A percentile compares a stretch with the other conserved stretches of the same genome.
phyloP scores from a whole-genome alignment of 2,888 invertebrate species.

The Actias luna region DNA sequence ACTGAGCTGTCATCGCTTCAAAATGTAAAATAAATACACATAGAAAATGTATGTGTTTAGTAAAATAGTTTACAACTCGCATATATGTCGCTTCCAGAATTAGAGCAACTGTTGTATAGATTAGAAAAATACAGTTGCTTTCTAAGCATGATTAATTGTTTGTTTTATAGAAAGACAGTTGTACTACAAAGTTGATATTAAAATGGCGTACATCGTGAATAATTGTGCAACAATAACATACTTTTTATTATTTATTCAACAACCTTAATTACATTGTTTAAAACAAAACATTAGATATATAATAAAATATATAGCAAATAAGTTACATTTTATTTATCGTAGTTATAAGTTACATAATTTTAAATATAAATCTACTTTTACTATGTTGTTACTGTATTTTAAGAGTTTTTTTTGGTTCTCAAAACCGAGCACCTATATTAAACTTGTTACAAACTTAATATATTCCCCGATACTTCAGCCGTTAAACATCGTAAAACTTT shows the following conservation, averaged over 20 bases:
- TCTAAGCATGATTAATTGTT: constrained; percentile 45
- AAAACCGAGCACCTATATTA: constrained; percentile 39
- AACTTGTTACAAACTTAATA: constrained; percentile 49
- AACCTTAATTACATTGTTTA: too few relatives aligned
- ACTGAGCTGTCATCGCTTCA: too few relatives aligned
- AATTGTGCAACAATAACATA: constrained; percentile 21
- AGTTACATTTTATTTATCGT: too few relatives aligned
- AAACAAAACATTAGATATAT: too few relatives aligned
- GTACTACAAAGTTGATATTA: constrained; percentile 21
- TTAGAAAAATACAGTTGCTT: constrained; percentile 16
- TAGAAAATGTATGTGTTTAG: neutral
- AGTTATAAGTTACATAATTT: too few relatives aligned
- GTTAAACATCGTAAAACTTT: constrained; percentile 47
- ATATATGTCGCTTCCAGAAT: neutral
- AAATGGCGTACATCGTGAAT: constrained; percentile 29
- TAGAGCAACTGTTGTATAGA: neutral
- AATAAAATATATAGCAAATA: too few relatives aligned
- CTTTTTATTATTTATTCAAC: neutral
- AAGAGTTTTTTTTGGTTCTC: constrained; percentile 41
- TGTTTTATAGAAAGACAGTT: constrained; percentile 38
- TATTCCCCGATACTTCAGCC: constrained; percentile 46
- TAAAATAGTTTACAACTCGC: too few relatives aligned
- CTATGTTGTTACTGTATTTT: constrained; percentile 13
- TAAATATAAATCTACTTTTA: too few relatives aligned
- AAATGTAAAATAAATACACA: neutral